A percentile compares a stretch with the other conserved stretches of the same genome.
Conservation (phyloP, 1,140 invertebrate genomes). For the Drosophila miranda region DNA sequence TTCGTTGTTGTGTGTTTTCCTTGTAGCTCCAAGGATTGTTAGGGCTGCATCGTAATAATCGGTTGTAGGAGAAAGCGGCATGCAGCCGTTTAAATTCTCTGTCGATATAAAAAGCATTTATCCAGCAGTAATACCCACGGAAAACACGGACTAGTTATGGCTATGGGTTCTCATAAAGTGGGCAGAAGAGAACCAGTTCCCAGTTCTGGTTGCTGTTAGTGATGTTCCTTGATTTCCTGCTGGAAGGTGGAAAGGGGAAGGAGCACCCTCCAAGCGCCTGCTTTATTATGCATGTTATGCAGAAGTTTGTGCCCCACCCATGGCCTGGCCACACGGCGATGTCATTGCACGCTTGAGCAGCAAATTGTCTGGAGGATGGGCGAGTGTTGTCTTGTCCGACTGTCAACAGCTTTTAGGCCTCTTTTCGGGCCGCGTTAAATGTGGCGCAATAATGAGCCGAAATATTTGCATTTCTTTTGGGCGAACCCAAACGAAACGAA, state of each 20-base stretch:
- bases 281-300: conserved; percentile 55
- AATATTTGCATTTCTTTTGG: conserved; percentile 72
- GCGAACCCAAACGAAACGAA: background rate
- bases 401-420: conserved; percentile 72
- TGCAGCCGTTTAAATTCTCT: conserved; percentile 58
- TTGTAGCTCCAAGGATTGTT: conserved; percentile 25
- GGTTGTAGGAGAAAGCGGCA: conserved; percentile 48
- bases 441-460: conserved; percentile 68
- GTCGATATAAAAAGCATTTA: conserved; percentile 74
- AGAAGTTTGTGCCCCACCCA: conserved; percentile 27
- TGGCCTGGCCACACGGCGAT: background rate
- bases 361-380: conserved; percentile 38
- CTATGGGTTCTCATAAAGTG: background rate
- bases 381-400: conserved; percentile 31
- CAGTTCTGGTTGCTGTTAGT: too few relatives aligned
- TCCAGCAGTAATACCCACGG: conserved; percentile 22
- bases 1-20: conserved; percentile 20
- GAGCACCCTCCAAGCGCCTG: background rate
- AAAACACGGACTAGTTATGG: background rate
- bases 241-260: too few relatives aligned
- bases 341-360: conserved; percentile 49
- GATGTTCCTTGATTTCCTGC: too few relatives aligned
- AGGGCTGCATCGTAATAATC: conserved; percentile 61
- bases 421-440: conserved; percentile 49
- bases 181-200: too few relatives aligned